Conservation (phyloP, 2,888 invertebrate species). For the Melanophora roralis region DNA sequence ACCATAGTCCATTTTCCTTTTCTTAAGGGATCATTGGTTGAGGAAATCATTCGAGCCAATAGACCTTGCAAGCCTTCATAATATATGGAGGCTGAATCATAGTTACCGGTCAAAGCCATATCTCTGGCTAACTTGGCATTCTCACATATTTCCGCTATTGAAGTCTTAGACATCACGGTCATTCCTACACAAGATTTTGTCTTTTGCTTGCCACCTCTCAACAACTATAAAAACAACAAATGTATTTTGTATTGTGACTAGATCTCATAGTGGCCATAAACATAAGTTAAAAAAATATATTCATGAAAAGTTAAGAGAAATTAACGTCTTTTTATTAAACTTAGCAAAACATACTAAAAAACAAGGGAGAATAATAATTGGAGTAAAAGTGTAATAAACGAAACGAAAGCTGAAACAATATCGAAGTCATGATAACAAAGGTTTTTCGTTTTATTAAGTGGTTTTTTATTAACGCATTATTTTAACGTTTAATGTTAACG, state of each 20-base stretch:
- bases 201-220: constrained; percentile 77
- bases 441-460: neutral
- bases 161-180: constrained; percentile 90
- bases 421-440: neutral
- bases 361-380: neutral
- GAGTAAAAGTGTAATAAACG: neutral
- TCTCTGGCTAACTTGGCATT: constrained; percentile 96
- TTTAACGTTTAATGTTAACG: too few species aligned
- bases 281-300: too few species aligned
- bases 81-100: constrained; percentile 94
- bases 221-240: constrained; percentile 67
- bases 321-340: neutral
- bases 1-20: constrained; percentile 95
- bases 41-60: constrained; percentile 88
- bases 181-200: constrained; percentile 79
- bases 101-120: constrained; percentile 96
- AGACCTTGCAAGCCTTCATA: constrained; percentile 95
- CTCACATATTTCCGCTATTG: constrained; percentile 94
- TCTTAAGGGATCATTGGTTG: constrained; percentile 87
- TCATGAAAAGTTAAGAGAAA: neutral
- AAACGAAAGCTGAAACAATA: neutral
- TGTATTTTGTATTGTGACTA: too few species aligned
- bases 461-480: neutral
- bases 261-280: too few species aligned
- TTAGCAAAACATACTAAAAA: neutral